Evolutionary conservation across 2,888 invertebrate genomes (phyloP), one percentile per base, ranked within the genome.

Genomic region (Byasa hedistus): DNA sequence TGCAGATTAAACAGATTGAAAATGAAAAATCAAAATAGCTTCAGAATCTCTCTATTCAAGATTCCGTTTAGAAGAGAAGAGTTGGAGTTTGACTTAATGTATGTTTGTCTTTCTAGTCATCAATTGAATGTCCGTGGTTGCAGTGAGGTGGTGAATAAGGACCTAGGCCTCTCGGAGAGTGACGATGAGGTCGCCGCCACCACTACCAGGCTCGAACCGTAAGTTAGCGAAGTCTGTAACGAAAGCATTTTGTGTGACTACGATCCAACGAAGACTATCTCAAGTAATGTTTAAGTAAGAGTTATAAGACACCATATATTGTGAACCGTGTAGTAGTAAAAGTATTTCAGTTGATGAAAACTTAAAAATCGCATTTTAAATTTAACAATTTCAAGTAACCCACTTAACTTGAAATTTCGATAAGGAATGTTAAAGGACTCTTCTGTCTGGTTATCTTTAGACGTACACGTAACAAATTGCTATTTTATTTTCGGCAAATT

Each of bases 101-200:
- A n/a, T 23, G 8, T 54, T 60, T 54, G 52, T 54, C 22, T 54
- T 54, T 54, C 52, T 22, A 61, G 51, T 48, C 62, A 55, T 17
- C 59, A 60, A 54, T 57, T 32, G 22, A 62, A 56, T 22, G 62
- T 48, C 7, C 62, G 55, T 69, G 24, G 69, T 84, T 84, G 21
- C 83, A 91, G 91, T 70, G 88, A 89, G 68, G 85, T 85, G 71
- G 89, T 88, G 70, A 85, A 83, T 69, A 94, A 94, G 82, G 96
- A 96, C 87, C 92, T 96, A 74, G 94, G 94, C 69, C 85, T 96
- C 68, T 96, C 96, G 22, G 96, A 96, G 82, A 96, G 96, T 78
- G 96, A 96, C 75, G 96, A 96, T 78, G 96, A 96, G 71, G 87
- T 85, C 52, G 83, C 85, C 1, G 86, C 87, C 63, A 79, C 87